phyloP scores from a whole-genome alignment of 2,797 vertebrate species.

The Lindbergichthys nudifrons region DNA sequence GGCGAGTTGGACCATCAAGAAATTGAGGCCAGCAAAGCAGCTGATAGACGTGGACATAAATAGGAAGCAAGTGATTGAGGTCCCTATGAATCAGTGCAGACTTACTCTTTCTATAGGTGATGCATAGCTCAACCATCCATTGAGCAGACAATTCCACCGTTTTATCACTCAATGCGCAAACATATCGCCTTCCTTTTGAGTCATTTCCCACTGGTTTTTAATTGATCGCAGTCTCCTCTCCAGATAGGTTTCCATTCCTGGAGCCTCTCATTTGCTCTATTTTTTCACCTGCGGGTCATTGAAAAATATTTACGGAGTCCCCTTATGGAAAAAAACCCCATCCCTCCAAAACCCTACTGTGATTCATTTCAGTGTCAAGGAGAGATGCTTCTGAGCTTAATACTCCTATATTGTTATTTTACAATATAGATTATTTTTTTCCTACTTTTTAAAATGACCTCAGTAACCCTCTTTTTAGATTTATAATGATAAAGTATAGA shows the following conservation, averaged over 20 bases:
- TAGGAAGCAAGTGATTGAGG: slow-evolving; percentile 25
- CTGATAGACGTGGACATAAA: slow-evolving; percentile 33
- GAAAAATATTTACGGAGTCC: slow-evolving; percentile 66
- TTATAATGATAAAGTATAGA: slow-evolving; percentile 15
- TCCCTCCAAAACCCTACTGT: slow-evolving; percentile 15
- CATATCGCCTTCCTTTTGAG: slow-evolving; percentile 38
- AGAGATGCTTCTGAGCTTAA: slow-evolving; percentile 33
- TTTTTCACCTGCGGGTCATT: slow-evolving; percentile 78
- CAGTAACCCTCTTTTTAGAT: slow-evolving; percentile 24
- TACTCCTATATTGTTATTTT: slow-evolving; percentile 25
- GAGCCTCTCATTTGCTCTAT: slow-evolving; percentile 65
- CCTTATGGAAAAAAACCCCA: slow-evolving; percentile 32
- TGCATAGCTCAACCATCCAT: slow-evolving; percentile 37
- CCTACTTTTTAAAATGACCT: slow-evolving; percentile 36
- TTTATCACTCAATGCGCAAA: slow-evolving; percentile 42
- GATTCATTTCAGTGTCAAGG: slow-evolving; percentile 40
- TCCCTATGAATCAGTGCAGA: slow-evolving; percentile 15
- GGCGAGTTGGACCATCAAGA: slow-evolving; percentile 14
- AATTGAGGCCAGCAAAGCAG: slow-evolving; percentile 27
- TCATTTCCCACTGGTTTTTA: slow-evolving; percentile 64
- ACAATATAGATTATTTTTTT: slow-evolving; percentile 29
- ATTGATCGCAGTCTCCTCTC: slow-evolving; percentile 48
- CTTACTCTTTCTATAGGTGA: slow-evolving; percentile 25
- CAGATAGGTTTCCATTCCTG: slow-evolving; percentile 37
- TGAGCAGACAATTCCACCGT: slow-evolving; percentile 51